A percentile compares a stretch with the other conserved stretches of the same genome.
phyloP scores from a whole-genome alignment of 2,797 vertebrate species.

The Acanthis flammea region DNA sequence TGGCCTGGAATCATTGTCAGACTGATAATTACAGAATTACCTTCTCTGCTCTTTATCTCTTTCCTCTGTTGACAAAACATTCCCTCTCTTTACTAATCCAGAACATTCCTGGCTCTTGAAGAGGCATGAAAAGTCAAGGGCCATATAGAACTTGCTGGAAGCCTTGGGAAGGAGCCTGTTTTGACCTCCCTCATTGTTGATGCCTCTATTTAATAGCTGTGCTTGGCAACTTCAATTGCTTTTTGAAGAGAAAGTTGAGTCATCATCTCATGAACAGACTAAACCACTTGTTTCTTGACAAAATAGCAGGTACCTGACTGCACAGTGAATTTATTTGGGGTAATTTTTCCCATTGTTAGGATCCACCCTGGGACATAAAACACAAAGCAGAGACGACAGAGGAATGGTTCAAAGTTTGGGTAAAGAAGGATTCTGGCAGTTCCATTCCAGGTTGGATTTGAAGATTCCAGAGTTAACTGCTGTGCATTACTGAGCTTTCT shows the following conservation, averaged over 20 bases:
- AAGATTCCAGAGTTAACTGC: not conserved
- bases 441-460: accelerated
- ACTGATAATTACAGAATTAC: not conserved
- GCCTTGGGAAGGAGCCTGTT: accelerated
- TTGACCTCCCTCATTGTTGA: not conserved
- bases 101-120: not conserved
- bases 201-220: not conserved
- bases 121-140: not conserved
- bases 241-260: not conserved
- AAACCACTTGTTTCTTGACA: not conserved
- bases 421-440: not conserved
- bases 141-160: not conserved
- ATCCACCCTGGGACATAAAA: not conserved
- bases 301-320: not conserved
- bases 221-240: not conserved
- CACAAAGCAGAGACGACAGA: not conserved
- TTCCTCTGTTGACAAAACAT: not conserved
- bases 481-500: not conserved
- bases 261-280: not conserved
- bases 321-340: not conserved
- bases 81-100: not conserved
- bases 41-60: not conserved
- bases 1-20: not conserved
- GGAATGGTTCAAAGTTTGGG: not conserved
- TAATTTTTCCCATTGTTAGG: not conserved